Evolutionary conservation across 2,888 invertebrate genomes (phyloP).

Genomic region (Trachelus tabidus): DNA sequence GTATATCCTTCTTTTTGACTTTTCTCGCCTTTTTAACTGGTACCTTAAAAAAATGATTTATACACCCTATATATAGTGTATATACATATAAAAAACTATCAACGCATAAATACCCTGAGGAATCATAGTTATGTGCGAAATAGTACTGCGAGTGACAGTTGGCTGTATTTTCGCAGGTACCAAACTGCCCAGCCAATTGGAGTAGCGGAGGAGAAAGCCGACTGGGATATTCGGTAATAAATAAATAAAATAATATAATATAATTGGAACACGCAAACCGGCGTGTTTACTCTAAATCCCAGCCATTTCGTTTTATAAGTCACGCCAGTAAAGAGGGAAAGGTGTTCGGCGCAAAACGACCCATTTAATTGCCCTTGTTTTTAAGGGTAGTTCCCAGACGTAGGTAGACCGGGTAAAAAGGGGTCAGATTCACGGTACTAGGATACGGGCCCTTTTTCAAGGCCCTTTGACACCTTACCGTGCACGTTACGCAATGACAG

Average conservation of each 20-base stretch:
- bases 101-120: neutral
- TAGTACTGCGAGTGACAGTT: neutral
- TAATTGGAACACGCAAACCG: slow-evolving; percentile 40
- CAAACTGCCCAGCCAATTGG: neutral
- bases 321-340: slow-evolving; percentile 32
- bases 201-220: neutral
- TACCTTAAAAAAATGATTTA: neutral
- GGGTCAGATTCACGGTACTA: neutral
- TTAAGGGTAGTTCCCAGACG: slow-evolving; percentile 21
- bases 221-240: slow-evolving; percentile 24
- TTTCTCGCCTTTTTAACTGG: neutral
- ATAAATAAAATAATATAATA: slow-evolving; percentile 40
- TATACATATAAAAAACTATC: neutral
- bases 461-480: neutral
- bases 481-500: neutral
- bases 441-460: neutral
- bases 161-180: neutral
- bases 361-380: slow-evolving; percentile 36
- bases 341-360: slow-evolving; percentile 27
- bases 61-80: neutral
- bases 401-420: slow-evolving; percentile 27
- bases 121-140: neutral
- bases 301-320: slow-evolving; percentile 36
- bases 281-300: slow-evolving; percentile 13
- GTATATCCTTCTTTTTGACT: neutral